Evolutionary conservation across 2,888 invertebrate species (phyloP), one percentile per base, ranked within the genome.

Genomic region (Digitonthophagus gazella): DNA sequence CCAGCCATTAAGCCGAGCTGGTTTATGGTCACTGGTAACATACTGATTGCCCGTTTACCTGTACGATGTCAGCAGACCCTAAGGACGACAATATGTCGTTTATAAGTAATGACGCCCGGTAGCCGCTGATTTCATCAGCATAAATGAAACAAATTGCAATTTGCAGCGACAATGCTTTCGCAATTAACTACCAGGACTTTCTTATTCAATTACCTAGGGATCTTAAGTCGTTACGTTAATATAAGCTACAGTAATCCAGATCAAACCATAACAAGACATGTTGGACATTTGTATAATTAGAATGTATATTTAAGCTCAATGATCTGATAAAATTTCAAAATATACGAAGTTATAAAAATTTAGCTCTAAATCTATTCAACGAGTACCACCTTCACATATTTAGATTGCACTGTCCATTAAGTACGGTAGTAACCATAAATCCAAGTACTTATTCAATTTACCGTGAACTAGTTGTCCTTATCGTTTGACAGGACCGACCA

Each of bases 131-230:
- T 61, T 61, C 61, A 61, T 61, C 61, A 61, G 61, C 18, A 61
- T 61, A 61, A 61, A 61, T 61, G 61, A 61, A 61, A 61, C 61
- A 61, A 61, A 61, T 61, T 61, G 61, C 61, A 61, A 61, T 61
- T 61, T 61, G 20, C 61, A 19, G 61, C 20, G 61, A 61, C 61
- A 61, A 61, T 19, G 61, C 18, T 15, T 19, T n/a, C 16, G 61
- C 61, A 61, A 61, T 61, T 61, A 61, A 20, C 61, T 16, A 6
- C n/a, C 14, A 16, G 61, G 18, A n/a, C 18, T 61, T 61, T 61
- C 20, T 20, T n/a, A 61, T 61, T 61, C 61, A 61, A 61, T 61
- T 61, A 61, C 15, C 19, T 18, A 18, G n/a, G 11, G 20, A 61
- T 61, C 28, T 44, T 44, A 44, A 44, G 6, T 44, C 28, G 11